Evolutionary conservation across 2,888 invertebrate genomes (phyloP).

Genomic region (Dasypogon diadema): DNA sequence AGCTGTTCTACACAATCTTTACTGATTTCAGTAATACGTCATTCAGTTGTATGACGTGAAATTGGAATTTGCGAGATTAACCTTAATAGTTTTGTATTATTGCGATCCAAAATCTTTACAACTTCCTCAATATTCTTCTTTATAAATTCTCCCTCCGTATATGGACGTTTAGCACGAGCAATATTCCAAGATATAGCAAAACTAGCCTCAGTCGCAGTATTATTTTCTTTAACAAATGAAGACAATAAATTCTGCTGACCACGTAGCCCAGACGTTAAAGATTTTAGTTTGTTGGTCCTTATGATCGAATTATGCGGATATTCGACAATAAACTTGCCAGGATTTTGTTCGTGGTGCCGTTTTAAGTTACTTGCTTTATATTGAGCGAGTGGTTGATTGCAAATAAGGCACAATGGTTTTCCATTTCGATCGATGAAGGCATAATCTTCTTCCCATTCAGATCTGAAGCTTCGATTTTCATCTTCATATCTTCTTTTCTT

Average conservation of each 20-base stretch:
- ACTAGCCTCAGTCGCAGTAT: no score
- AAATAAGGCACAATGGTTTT: conserved; percentile 22
- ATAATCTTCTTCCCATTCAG: background rate
- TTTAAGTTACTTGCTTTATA: conserved; percentile 8
- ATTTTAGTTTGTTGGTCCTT: no score
- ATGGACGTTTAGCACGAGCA: conserved; percentile 40
- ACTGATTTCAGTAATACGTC: conserved; percentile 39
- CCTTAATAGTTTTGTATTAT: conserved; percentile 45
- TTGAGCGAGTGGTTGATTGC: background rate
- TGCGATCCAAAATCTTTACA: conserved; percentile 42
- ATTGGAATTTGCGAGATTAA: conserved; percentile 17
- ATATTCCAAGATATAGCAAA: conserved; percentile 35
- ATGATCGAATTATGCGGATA: background rate
- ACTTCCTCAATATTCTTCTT: conserved; percentile 45
- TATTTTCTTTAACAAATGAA: no score
- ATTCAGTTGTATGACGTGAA: conserved; percentile 19
- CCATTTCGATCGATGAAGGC: background rate
- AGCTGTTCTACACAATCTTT: background rate
- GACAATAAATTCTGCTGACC: conserved; percentile 13
- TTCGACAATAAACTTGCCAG: background rate
- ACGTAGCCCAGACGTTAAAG: background rate
- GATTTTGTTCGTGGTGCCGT: background rate
- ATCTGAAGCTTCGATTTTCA: conserved; percentile 1
- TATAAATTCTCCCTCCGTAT: conserved; percentile 45
- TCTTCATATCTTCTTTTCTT: conserved; percentile 15